Evolutionary conservation across 1,140 invertebrate genomes (phyloP), one percentile per base, ranked within the genome.

Genomic region (Dendrolimus punctatus): DNA sequence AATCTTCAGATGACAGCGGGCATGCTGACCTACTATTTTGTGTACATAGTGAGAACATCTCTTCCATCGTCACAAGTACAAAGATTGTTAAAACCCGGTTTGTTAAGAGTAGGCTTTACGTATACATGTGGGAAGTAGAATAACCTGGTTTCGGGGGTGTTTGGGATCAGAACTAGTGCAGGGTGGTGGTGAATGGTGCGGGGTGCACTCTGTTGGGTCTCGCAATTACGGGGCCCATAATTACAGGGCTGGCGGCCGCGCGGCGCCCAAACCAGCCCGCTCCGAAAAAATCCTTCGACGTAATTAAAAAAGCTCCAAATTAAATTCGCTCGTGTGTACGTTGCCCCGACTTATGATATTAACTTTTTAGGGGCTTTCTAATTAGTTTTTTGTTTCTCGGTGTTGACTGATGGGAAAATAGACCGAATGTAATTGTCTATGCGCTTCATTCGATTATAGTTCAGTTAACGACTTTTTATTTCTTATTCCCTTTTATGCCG

Each of bases 221-320:
- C 74, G 79, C 80, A 81, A 83, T 81, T 83, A 85, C 73, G 62
- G 66, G 75, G 57, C 60, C 71, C 77, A 73, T 85, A 85, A 85
- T 85, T 82, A 85, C 75, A 85, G 82, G 79, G 76, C 78, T 69
- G 66, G 64, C 68, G 49, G 71, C 72, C 74, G 77, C 65, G 66
- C 79, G 79, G 79, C 81, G 79, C 81, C 81, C 63, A 81, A 80
- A 80, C 79, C 73, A 67, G 64, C 72, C 73, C 72, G 62, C n/a
- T 23, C 43, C 53, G 63, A 64, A 65, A 62, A 62, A 70, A 73
- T 73, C 71, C 72, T 70, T 79, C 64, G 75, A 68, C 75, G 73
- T 85, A 85, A 85, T 85, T 85, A 85, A 85, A 85, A 85, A 82
- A 71, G 77, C 70, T 85, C 80, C 72, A 81, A 85, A 85, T 85